A percentile compares a stretch with the other conserved stretches of the same genome.
Evolutionary conservation across 2,888 invertebrate species (phyloP).

Genomic region (Melieria omissa): DNA sequence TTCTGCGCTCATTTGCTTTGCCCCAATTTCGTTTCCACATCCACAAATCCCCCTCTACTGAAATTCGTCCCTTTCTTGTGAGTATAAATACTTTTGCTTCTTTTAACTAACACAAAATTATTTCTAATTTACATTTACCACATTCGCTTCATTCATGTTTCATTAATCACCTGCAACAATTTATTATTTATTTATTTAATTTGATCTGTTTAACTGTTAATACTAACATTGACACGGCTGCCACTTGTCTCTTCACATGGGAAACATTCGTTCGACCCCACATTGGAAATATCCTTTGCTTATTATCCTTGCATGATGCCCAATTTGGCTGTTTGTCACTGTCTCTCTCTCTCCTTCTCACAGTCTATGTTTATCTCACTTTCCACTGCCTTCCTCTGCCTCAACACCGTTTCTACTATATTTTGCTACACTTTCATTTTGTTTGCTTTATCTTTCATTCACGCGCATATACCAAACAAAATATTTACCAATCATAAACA

Average conservation of each 20-base stretch:
- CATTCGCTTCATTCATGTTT: slow-evolving; percentile 11
- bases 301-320: too few species aligned
- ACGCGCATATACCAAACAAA: neutral
- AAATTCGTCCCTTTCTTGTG: slow-evolving; percentile 52
- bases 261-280: too few species aligned
- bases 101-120: neutral
- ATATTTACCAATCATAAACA: neutral
- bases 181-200: neutral
- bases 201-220: too few species aligned
- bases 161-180: neutral
- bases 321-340: too few species aligned
- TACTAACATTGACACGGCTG: neutral
- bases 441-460: slow-evolving; percentile 8
- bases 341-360: too few species aligned
- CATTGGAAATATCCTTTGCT: too few species aligned
- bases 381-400: too few species aligned
- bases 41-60: neutral
- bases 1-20: too few species aligned
- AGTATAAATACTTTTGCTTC: slow-evolving; percentile 48
- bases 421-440: slow-evolving; percentile 8
- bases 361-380: too few species aligned
- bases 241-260: neutral
- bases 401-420: too few species aligned
- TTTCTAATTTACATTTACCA: slow-evolving; percentile 12
- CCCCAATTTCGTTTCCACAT: too few species aligned